phyloP scores from a whole-genome alignment of 1,140 invertebrate genomes.

The Lerema accius region DNA sequence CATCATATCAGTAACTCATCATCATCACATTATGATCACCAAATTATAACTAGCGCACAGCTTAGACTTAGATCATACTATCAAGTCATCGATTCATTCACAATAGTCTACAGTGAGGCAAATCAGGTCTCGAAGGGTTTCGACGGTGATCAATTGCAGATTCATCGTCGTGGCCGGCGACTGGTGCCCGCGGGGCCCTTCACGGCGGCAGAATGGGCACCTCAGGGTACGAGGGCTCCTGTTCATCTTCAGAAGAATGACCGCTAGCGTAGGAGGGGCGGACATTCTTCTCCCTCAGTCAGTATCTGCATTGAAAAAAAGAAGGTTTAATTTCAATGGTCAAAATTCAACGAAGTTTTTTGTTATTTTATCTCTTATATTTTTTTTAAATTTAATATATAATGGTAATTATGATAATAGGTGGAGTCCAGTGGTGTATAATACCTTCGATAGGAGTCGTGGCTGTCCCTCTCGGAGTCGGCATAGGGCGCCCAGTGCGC shows the following conservation, averaged over 20 bases:
- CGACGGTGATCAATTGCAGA: conserved; percentile 12
- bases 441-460: conserved; percentile 61
- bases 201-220: conserved; percentile 57
- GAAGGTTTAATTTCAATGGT: too few species aligned
- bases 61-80: too few species aligned
- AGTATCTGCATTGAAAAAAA: conserved; percentile 64
- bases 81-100: too few species aligned
- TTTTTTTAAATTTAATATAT: too few species aligned
- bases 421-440: neutral
- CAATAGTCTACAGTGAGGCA: neutral
- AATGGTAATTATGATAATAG: too few species aligned
- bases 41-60: too few species aligned
- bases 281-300: conserved; percentile 78
- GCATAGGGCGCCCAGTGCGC: conserved; percentile 71
- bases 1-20: too few species aligned
- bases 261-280: conserved; percentile 62
- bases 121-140: too few species aligned
- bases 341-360: too few species aligned
- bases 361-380: too few species aligned
- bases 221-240: conserved; percentile 58
- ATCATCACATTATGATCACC: too few species aligned
- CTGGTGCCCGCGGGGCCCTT: conserved; percentile 3
- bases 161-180: conserved; percentile 3
- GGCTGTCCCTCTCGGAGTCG: conserved; percentile 53
- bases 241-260: conserved; percentile 76